phyloP scores from a whole-genome alignment of 2,888 invertebrate species.

The Octonoba sinensis region DNA sequence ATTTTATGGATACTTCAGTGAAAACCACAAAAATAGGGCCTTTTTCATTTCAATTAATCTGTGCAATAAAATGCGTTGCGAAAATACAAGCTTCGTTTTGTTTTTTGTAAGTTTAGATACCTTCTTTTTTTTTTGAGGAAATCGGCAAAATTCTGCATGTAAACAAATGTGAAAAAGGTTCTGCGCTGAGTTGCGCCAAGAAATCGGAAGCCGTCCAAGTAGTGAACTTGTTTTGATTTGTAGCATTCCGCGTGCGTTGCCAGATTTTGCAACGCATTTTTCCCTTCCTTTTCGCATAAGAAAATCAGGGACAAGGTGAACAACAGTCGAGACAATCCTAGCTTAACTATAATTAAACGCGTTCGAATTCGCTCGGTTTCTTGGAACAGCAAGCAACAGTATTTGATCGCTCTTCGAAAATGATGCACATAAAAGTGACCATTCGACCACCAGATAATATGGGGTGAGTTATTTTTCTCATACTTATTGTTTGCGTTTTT shows the following conservation, averaged over 20 bases:
- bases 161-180: too few species aligned
- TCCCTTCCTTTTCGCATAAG: not conserved
- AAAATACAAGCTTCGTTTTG: too few species aligned
- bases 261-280: constrained; percentile 37
- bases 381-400: too few species aligned
- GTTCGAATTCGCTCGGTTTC: not conserved
- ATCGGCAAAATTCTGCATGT: too few species aligned
- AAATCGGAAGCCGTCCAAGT: constrained; percentile 52
- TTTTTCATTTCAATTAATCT: too few species aligned
- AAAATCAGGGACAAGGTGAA: constrained; percentile 59
- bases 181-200: too few species aligned
- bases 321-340: constrained; percentile 22
- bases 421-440: constrained; percentile 54
- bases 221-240: constrained; percentile 36
- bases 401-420: not conserved
- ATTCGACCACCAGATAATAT: constrained; percentile 7
- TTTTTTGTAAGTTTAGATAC: too few species aligned
- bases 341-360: not conserved
- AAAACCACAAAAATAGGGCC: too few species aligned
- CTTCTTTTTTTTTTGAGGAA: too few species aligned
- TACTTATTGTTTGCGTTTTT: not conserved
- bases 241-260: too few species aligned
- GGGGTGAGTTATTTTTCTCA: constrained; percentile 29
- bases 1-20: too few species aligned
- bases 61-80: too few species aligned